These are phyloP conservation scores for Erethizon dorsatum DNA, from an alignment of 2,797 vertebrate genomes.

Conservation along the genomic window DNA sequence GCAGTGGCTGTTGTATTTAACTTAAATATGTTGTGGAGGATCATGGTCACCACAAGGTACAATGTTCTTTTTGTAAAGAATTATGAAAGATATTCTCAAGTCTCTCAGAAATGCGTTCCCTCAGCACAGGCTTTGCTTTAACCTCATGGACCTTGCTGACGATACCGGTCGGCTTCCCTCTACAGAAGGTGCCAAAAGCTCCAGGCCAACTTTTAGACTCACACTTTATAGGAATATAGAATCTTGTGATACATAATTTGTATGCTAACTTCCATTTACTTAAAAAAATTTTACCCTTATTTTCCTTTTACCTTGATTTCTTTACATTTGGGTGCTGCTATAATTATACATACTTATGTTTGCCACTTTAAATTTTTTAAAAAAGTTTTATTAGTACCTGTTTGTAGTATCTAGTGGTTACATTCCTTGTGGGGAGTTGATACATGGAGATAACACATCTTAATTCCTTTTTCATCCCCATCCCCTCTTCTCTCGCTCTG, in stretches of 20 bases:
- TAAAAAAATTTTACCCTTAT: not conserved
- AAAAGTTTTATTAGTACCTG: not conserved
- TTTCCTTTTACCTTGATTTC: constrained; percentile 35
- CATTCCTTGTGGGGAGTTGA: not conserved
- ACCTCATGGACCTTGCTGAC: not conserved
- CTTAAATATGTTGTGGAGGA: not conserved
- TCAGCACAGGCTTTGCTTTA: not conserved
- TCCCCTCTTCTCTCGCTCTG: not conserved
- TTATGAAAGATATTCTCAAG: not conserved
- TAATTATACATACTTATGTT: not conserved
- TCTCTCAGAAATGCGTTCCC: not conserved
- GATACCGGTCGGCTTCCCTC: not conserved
- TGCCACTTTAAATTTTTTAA: not conserved
- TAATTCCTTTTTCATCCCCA: not conserved
- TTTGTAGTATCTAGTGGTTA: not conserved
- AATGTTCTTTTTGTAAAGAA: not conserved
- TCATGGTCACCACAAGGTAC: not conserved
- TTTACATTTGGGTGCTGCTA: not conserved
- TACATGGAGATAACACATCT: not conserved
- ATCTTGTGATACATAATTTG: not conserved
- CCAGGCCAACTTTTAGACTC: not conserved
- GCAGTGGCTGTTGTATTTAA: not conserved
- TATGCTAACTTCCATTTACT: not conserved
- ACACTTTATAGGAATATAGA: constrained; percentile 29
- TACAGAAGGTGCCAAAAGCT: not conserved